Conservation (phyloP, 2,113 vertebrate genomes). For the Tenrec ecaudatus region DNA sequence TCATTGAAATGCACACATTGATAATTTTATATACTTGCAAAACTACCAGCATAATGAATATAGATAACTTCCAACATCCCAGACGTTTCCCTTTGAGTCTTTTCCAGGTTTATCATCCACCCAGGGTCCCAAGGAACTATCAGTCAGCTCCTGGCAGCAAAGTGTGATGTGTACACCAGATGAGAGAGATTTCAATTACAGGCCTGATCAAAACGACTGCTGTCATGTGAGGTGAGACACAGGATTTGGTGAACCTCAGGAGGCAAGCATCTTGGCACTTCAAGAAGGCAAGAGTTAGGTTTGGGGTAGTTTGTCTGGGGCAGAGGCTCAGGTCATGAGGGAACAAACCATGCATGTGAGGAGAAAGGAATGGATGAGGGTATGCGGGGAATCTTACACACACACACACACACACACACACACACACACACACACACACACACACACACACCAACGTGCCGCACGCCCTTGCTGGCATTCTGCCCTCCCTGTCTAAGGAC, state of each 20-base stretch:
- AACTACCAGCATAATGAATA: too few species aligned
- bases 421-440: not conserved
- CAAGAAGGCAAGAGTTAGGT: not conserved
- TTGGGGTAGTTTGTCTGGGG: not conserved
- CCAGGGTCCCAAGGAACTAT: not conserved
- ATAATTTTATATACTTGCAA: not conserved
- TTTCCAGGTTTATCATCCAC: not conserved
- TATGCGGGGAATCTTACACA: not conserved
- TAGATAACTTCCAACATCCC: not conserved
- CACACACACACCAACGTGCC: too few species aligned
- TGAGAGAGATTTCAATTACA: not conserved
- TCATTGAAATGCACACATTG: not conserved
- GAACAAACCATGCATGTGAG: not conserved
- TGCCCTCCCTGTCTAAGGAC: too few species aligned
- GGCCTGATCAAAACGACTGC: not conserved
- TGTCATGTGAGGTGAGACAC: not conserved
- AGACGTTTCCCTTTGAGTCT: not conserved
- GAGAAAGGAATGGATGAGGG: not conserved
- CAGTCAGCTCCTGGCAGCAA: not conserved
- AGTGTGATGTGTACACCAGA: not conserved
- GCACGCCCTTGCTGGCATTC: too few species aligned
- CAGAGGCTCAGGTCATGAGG: not conserved
- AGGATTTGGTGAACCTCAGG: not conserved
- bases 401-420: too few species aligned
- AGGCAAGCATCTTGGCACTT: not conserved